phyloP scores from a whole-genome alignment of 2,888 invertebrate species.

The Temnothorax rugatulus region DNA sequence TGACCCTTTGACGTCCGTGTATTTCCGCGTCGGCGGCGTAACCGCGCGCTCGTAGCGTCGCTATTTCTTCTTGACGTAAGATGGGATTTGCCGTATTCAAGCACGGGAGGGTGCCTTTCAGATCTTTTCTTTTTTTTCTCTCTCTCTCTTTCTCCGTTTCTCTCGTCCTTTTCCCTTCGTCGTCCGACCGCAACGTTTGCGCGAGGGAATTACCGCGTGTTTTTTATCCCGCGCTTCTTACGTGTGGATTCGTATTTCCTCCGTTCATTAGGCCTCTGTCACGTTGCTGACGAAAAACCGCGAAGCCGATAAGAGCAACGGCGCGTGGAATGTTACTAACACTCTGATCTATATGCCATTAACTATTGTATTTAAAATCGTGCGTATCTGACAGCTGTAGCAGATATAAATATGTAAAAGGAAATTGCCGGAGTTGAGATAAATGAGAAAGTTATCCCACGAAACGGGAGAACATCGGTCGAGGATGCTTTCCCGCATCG shows the following conservation, averaged over 20 bases:
- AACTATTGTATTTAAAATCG: slow-evolving; percentile 23
- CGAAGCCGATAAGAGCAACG: background rate
- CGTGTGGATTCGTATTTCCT: background rate
- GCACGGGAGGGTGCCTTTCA: slow-evolving; percentile 21
- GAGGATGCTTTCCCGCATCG: background rate
- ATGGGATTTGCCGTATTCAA: slow-evolving; percentile 49
- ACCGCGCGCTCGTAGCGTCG: slow-evolving; percentile 29
- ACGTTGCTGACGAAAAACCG: background rate
- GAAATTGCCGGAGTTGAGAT: slow-evolving; percentile 4
- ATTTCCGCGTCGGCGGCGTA: slow-evolving; percentile 38
- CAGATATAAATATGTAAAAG: slow-evolving; percentile 18
- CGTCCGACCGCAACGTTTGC: background rate
- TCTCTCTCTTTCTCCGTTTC: background rate
- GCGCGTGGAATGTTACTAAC: background rate
- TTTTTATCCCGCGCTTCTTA: slow-evolving; percentile 13
- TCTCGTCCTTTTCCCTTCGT: background rate
- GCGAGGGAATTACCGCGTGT: slow-evolving; percentile 12
- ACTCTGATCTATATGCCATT: slow-evolving; percentile 4
- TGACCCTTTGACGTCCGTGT: slow-evolving; percentile 38
- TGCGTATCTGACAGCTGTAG: background rate
- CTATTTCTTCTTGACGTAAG: slow-evolving; percentile 50
- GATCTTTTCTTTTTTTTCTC: background rate
- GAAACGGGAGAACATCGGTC: background rate
- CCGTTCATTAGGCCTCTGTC: background rate
- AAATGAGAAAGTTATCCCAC: background rate